These are phyloP conservation scores for Cheilosia urbana DNA, from an alignment of 2,888 invertebrate species.

Conservation along the genomic window DNA sequence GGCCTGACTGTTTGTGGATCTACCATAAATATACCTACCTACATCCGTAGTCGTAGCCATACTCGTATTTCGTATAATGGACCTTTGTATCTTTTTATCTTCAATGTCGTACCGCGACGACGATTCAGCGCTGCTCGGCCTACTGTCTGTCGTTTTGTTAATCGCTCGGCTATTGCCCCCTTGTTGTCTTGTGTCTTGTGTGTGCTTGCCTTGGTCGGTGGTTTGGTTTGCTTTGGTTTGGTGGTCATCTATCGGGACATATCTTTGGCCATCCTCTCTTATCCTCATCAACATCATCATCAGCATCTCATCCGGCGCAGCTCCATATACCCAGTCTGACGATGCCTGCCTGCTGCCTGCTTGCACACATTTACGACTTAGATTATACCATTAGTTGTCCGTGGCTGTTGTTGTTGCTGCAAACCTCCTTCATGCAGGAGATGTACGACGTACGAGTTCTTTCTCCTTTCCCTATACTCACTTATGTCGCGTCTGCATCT, in stretches of 20 bases:
- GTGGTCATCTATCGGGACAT: slow-evolving; percentile 46
- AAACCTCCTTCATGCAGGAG: slow-evolving; percentile 30
- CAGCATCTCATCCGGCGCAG: slow-evolving; percentile 7
- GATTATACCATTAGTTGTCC: slow-evolving; percentile 55
- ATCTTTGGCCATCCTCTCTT: slow-evolving; percentile 22
- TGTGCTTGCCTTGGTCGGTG: not conserved
- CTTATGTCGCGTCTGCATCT: not conserved
- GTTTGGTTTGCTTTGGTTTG: slow-evolving; percentile 32
- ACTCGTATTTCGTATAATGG: not conserved
- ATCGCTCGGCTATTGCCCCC: slow-evolving; percentile 46
- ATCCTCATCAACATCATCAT: slow-evolving; percentile 11
- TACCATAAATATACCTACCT: no score
- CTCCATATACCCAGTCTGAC: not conserved
- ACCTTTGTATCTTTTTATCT: slow-evolving; percentile 18
- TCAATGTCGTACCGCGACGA: slow-evolving; percentile 14
- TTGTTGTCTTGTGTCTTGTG: not conserved
- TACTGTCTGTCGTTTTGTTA: slow-evolving; percentile 46
- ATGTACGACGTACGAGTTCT: slow-evolving; percentile 13
- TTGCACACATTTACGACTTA: slow-evolving; percentile 44
- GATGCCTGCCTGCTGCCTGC: not conserved
- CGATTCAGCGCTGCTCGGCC: slow-evolving; percentile 1
- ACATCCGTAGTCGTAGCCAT: not conserved
- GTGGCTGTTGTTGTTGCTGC: slow-evolving; percentile 20
- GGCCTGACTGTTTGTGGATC: not conserved
- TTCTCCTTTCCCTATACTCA: slow-evolving; percentile 2